Conservation (phyloP, 1,140 invertebrate genomes). For the Drosophila mauritiana region DNA sequence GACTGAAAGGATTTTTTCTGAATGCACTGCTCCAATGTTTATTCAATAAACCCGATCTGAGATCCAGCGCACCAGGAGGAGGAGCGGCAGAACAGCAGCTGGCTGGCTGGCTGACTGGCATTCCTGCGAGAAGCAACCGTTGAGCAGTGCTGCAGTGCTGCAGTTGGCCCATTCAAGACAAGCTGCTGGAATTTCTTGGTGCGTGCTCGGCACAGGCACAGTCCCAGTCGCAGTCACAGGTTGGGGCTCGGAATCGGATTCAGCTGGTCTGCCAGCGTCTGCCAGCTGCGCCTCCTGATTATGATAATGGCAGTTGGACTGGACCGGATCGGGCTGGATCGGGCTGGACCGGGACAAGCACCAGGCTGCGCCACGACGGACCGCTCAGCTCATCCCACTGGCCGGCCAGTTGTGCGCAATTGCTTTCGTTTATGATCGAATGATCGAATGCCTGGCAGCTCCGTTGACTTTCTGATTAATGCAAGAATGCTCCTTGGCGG, state of each 20-base stretch:
- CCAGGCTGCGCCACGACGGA: background rate
- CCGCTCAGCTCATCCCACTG: background rate
- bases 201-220: slow-evolving; percentile 82
- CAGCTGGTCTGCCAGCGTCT: slow-evolving; percentile 59
- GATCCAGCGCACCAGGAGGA: slow-evolving; percentile 41
- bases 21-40: slow-evolving; percentile 65
- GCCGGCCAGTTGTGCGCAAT: slow-evolving; percentile 53
- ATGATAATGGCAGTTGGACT: slow-evolving; percentile 68
- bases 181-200: slow-evolving; percentile 83
- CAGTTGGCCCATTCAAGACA: slow-evolving; percentile 79
- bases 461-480: slow-evolving; percentile 83
- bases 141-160: slow-evolving; percentile 59
- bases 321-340: slow-evolving; percentile 29
- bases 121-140: slow-evolving; percentile 37
- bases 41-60: slow-evolving; percentile 81
- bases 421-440: slow-evolving; percentile 78
- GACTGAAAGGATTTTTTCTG: slow-evolving; percentile 14
- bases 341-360: slow-evolving; percentile 20
- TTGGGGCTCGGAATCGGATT: slow-evolving; percentile 22
- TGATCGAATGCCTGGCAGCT: slow-evolving; percentile 74
- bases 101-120: slow-evolving; percentile 28
- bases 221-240: slow-evolving; percentile 22
- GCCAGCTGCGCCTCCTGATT: slow-evolving; percentile 77
- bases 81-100: slow-evolving; percentile 34
- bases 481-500: slow-evolving; percentile 76